These are phyloP conservation scores for Zaprionus lineosus DNA, from an alignment of 2,888 invertebrate species.

Conservation along the genomic window DNA sequence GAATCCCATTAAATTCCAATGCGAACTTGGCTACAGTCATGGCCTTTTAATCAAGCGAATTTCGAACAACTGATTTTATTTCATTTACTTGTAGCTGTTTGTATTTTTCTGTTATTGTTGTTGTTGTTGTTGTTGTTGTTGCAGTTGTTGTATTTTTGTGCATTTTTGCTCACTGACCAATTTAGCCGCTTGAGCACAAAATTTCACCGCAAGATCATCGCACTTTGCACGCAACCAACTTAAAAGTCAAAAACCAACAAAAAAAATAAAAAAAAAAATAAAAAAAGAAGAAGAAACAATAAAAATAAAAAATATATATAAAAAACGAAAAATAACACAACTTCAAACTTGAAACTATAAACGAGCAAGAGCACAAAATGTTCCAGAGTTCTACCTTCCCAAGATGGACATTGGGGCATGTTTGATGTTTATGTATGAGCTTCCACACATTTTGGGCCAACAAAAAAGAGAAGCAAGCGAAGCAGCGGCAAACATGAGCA, in stretches of 20 bases:
- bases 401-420: constrained; percentile 54
- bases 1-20: constrained; percentile 40
- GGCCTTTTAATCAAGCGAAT: constrained; percentile 72
- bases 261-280: constrained; percentile 10
- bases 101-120: no score
- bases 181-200: constrained; percentile 79
- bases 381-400: constrained; percentile 39
- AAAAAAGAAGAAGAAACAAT: constrained; percentile 15
- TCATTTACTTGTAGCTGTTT: no score
- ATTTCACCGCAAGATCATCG: constrained; percentile 78
- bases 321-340: not conserved
- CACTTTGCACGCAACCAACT: constrained; percentile 75
- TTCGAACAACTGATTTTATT: constrained; percentile 70
- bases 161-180: constrained; percentile 78
- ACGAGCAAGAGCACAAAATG: constrained; percentile 37
- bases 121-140: constrained; percentile 35
- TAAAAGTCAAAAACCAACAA: constrained; percentile 50
- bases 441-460: no score
- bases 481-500: no score
- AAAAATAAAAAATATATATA: constrained; percentile 8
- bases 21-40: constrained; percentile 46
- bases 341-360: constrained; percentile 15
- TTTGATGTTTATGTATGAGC: constrained; percentile 73
- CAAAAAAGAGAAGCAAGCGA: no score
- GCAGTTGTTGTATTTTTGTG: constrained; percentile 43